These are phyloP conservation scores for Drosophila kuntzei DNA, from an alignment of 2,888 invertebrate species.

Conservation along the genomic window DNA sequence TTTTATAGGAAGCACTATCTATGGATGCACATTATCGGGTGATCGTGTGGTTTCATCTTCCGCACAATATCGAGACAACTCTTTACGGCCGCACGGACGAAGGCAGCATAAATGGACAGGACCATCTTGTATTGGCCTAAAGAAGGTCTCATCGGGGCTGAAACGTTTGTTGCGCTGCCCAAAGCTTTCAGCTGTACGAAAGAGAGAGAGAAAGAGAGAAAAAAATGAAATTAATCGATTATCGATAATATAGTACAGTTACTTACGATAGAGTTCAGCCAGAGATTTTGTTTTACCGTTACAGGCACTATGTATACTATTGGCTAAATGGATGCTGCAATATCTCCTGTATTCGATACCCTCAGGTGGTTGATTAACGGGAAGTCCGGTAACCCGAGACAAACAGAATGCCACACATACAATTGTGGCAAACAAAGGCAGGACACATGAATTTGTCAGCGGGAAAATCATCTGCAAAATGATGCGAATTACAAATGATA, in stretches of 20 bases:
- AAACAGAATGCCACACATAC: constrained; percentile 50
- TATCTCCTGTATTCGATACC: constrained; percentile 70
- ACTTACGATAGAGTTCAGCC: constrained; percentile 78
- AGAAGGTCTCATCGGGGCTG: constrained; percentile 56
- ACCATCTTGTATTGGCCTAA: constrained; percentile 72
- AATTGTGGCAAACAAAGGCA: constrained; percentile 55
- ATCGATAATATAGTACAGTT: constrained; percentile 7
- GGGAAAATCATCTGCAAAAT: constrained; percentile 71
- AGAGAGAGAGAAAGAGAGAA: constrained; percentile 1
- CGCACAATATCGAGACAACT: constrained; percentile 82
- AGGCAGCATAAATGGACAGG: constrained; percentile 82
- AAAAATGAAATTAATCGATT: neutral
- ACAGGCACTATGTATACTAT: constrained; percentile 78
- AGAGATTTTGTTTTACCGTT: constrained; percentile 77
- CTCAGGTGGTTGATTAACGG: constrained; percentile 30
- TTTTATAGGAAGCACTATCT: neutral
- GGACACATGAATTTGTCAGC: constrained; percentile 37
- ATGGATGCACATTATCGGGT: neutral
- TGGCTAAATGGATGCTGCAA: constrained; percentile 79
- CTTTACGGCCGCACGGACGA: constrained; percentile 76
- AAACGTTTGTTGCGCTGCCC: constrained; percentile 69
- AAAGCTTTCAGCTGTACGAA: constrained; percentile 50
- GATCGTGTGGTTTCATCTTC: constrained; percentile 3
- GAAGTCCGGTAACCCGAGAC: constrained; percentile 45
- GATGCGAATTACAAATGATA: neutral